A percentile compares a stretch with the other conserved stretches of the same genome.
Evolutionary conservation across 2,888 invertebrate genomes (phyloP).

Genomic region (Cynaeus angustus): DNA sequence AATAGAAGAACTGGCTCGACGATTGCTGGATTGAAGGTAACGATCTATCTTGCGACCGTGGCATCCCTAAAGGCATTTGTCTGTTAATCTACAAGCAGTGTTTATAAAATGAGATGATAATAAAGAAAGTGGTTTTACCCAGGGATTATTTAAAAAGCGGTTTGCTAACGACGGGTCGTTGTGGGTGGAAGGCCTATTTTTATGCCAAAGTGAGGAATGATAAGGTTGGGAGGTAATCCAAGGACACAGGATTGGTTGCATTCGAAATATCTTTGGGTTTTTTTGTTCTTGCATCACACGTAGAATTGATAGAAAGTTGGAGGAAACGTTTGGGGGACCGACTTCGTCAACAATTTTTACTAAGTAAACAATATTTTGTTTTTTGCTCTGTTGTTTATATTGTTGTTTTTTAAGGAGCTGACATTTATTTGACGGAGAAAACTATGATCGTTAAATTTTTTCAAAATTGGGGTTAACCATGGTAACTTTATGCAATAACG

Average conservation of each 20-base stretch:
- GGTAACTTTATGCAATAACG: background rate
- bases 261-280: conserved; percentile 54
- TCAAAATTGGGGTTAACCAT: background rate
- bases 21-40: conserved; percentile 62
- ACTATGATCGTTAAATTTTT: conserved; percentile 4
- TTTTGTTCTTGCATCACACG: conserved; percentile 54
- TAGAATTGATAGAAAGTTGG: background rate
- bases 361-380: conserved; percentile 43
- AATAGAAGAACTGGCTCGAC: conserved; percentile 68
- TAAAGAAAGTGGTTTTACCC: conserved; percentile 28
- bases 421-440: conserved; percentile 10
- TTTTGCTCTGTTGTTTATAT: conserved; percentile 28
- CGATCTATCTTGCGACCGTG: conserved; percentile 41
- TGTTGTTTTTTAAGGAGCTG: conserved; percentile 17
- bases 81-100: conserved; percentile 30
- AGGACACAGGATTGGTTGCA: conserved; percentile 61
- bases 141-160: conserved; percentile 45
- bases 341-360: conserved; percentile 25
- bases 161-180: conserved; percentile 40
- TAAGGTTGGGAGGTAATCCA: conserved; percentile 63
- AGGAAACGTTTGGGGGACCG: background rate
- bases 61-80: conserved; percentile 33
- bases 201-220: conserved; percentile 58
- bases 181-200: conserved; percentile 56
- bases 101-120: background rate